These are phyloP conservation scores for Galeopterus variegatus DNA, from an alignment of 2,113 vertebrate species.

Conservation along the genomic window DNA sequence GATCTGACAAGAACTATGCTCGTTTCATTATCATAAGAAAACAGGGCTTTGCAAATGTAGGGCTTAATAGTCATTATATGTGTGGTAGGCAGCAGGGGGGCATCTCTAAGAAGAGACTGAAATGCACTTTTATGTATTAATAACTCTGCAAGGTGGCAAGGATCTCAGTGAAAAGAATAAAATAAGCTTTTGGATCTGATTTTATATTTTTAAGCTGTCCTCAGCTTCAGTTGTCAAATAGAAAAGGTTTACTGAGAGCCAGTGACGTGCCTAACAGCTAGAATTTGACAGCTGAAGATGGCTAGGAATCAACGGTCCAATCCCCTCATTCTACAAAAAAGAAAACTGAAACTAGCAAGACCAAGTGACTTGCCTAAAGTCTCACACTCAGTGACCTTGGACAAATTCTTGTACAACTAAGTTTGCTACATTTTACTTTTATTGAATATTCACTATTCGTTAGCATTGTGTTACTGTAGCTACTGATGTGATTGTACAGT, in stretches of 20 bases:
- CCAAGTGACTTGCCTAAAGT: not conserved
- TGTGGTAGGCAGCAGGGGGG: not conserved
- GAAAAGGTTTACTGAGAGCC: slow-evolving; percentile 34
- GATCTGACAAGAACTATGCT: slow-evolving; percentile 43
- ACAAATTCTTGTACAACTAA: not conserved
- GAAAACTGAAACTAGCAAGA: not conserved
- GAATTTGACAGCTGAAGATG: slow-evolving; percentile 51
- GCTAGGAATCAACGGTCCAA: not conserved
- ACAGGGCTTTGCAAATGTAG: not conserved
- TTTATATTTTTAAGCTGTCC: slow-evolving; percentile 47
- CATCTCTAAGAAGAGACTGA: not conserved
- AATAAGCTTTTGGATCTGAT: slow-evolving; percentile 14
- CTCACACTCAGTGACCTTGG: not conserved
- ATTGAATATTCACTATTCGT: not conserved
- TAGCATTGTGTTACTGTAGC: not conserved
- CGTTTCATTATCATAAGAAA: slow-evolving; percentile 1
- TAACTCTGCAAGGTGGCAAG: not conserved
- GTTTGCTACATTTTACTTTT: not conserved
- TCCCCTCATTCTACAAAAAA: not conserved
- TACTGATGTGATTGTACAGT: not conserved
- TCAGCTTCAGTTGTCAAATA: slow-evolving; percentile 1
- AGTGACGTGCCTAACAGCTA: not conserved
- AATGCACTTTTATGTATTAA: slow-evolving; percentile 23
- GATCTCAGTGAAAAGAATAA: slow-evolving; percentile 52
- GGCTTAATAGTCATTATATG: not conserved